phyloP scores from a whole-genome alignment of 2,797 vertebrate genomes.

The Falco berigora region DNA sequence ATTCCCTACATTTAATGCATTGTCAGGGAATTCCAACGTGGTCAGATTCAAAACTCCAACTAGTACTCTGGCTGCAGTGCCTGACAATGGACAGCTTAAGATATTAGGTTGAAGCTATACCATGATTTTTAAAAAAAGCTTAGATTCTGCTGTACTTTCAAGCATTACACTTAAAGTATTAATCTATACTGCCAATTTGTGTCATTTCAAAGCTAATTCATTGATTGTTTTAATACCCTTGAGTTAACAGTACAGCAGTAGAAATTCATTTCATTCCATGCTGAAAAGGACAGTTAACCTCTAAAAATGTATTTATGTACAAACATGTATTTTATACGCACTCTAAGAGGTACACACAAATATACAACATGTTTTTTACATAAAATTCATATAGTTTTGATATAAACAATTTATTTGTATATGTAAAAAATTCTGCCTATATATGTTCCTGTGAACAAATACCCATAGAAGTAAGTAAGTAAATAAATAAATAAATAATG shows the following conservation, averaged over 20 bases:
- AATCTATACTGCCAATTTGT: not conserved
- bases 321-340: not conserved
- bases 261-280: not conserved
- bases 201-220: not conserved
- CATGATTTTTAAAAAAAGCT: not conserved
- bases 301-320: not conserved
- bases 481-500: not conserved
- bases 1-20: not conserved
- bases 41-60: not conserved
- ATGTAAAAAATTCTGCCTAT: not conserved
- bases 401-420: not conserved
- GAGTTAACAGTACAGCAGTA: not conserved
- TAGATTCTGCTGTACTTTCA: not conserved
- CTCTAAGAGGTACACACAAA: not conserved
- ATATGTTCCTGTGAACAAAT: not conserved
- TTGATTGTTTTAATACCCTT: not conserved
- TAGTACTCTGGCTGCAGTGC: not conserved
- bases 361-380: not conserved
- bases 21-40: not conserved
- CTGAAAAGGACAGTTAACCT: not conserved
- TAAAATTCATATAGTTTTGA: not conserved
- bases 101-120: not conserved
- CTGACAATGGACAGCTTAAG: not conserved
- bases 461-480: not conserved
- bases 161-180: fast-evolving